Base-by-base conservation (phyloP, 2,113 vertebrate genomes). In the Penelope pileata region DNA sequence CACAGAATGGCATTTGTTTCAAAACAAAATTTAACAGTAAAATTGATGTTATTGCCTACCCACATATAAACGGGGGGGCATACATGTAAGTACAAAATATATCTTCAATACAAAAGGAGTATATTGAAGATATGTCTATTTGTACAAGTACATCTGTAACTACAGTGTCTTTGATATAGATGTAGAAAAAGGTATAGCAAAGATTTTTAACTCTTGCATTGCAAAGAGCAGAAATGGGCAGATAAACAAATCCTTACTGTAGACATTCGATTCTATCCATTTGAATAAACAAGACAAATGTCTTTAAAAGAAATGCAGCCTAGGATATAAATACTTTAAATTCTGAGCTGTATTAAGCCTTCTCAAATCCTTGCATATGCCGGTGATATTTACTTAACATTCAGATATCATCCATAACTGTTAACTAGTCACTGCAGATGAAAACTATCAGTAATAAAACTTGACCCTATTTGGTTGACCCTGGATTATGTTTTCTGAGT, bases 401-500 rank as follows among this genome's bases (percentile, higher is more conserved):
- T 27, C 59, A 64, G 13, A 2, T 26, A 54, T 83, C 11, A 69
- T 32, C 43, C 0, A 0, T 74, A 87, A 64, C 10, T 45, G 16
- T 77, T 76, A 67, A 16, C 19, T 34, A 74, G 53, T 16, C 36
- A 76, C 51, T 1, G 2, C 17, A 50, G 75, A 66, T 40, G 27
- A 85, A 95, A 79, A 87, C 59, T 72, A 36, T 48, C 50, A 69
- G 48, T 59, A 90, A 89, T 67, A 88, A 80, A 94, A 76, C 10
- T 56, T 19, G 3, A 53, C 7, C n/a, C 18, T 6, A 60, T 82
- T 54, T 63, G 36, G 8, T 19, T 82, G 45, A 83, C 67, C 54
- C 45, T 67, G 88, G 80, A 94, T 91, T 63, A 96, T 88, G 90
- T 76, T 90, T 93, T 95, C 80, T 75, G 40, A 30, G 43, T 88